Conservation (phyloP, 2,113 vertebrate species). For the Daubentonia madagascariensis region DNA sequence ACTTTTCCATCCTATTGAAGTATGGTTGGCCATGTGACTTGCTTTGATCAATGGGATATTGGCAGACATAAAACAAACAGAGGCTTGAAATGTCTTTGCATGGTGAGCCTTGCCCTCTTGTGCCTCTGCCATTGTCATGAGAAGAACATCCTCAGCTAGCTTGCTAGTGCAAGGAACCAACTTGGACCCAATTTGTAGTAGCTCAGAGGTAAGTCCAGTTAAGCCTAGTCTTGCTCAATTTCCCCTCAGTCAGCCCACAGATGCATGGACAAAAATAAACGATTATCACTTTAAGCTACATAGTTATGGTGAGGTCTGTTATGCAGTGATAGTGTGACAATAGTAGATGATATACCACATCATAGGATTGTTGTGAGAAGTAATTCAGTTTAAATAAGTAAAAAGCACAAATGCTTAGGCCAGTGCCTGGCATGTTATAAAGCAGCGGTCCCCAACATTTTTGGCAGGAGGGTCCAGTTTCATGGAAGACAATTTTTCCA, state of each 20-base stretch:
- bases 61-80: not conserved
- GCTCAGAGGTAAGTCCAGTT: not conserved
- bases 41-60: not conserved
- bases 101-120: not conserved
- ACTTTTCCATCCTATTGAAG: not conserved
- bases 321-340: not conserved
- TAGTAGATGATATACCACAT: not conserved
- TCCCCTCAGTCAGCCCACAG: not conserved
- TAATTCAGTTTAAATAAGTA: not conserved
- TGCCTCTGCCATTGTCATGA: not conserved
- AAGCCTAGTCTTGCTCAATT: not conserved
- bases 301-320: not conserved
- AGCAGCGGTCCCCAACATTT: too few relatives aligned
- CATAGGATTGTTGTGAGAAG: not conserved
- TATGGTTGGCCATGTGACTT: not conserved
- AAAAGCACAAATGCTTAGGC: not conserved
- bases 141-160: not conserved
- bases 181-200: not conserved
- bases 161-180: not conserved
- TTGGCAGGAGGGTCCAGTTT: too few relatives aligned
- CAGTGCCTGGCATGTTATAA: not conserved
- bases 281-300: not conserved
- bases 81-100: not conserved
- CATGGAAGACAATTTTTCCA: too few relatives aligned
- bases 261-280: not conserved